Conservation (phyloP, 2,113 vertebrate genomes). For the Tychaedon coryphoeus region DNA sequence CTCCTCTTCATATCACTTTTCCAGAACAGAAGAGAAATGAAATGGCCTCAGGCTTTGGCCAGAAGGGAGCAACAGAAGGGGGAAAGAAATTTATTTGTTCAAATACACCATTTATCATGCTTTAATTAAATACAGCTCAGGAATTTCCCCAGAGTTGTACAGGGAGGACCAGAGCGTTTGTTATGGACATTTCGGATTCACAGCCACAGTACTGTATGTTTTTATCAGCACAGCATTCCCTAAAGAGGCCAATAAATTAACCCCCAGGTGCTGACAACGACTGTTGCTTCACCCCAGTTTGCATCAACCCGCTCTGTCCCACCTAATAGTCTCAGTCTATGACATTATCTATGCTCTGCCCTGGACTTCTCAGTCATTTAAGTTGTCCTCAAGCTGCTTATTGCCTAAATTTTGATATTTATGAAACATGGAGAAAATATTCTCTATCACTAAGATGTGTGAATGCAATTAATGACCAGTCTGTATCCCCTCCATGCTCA, state of each 20-base stretch:
- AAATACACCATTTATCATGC: background rate
- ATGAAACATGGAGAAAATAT: background rate
- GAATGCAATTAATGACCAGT: background rate
- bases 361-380: background rate
- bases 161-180: background rate
- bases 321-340: background rate
- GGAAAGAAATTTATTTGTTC: background rate
- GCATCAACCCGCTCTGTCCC: background rate
- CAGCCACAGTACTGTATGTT: background rate
- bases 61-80: background rate
- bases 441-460: background rate
- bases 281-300: background rate
- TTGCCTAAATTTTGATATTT: background rate
- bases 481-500: background rate
- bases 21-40: background rate
- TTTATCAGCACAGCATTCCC: background rate
- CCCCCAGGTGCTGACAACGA: rapidly evolving
- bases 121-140: conserved; percentile 1
- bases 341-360: background rate
- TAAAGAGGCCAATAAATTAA: background rate
- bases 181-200: background rate
- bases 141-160: background rate
- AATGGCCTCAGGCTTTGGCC: background rate
- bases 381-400: background rate
- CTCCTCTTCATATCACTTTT: background rate